phyloP scores from a whole-genome alignment of 2,797 vertebrate species.

The Telmatherina bonti region DNA sequence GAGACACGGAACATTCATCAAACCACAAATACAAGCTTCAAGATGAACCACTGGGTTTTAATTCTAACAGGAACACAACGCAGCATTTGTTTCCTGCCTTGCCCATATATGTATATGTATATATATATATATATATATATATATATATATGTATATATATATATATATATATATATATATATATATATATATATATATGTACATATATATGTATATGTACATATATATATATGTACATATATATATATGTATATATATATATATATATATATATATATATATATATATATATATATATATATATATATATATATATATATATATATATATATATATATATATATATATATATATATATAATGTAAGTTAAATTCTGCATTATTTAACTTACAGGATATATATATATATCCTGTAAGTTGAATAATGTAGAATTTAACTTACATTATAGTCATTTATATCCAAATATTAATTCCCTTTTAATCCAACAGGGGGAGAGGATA shows the following conservation, averaged over 20 bases:
- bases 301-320: no score
- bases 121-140: no score
- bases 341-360: neutral
- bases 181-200: no score
- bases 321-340: no score
- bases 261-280: no score
- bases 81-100: neutral
- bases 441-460: neutral
- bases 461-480: slow-evolving; percentile 27
- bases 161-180: no score
- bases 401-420: neutral
- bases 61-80: neutral
- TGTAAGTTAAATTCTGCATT: slow-evolving; percentile 3
- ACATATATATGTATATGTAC: no score
- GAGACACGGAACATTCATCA: slow-evolving; percentile 50
- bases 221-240: no score
- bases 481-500: slow-evolving; percentile 74
- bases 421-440: neutral
- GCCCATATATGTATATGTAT: neutral
- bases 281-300: no score
- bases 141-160: no score
- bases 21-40: neutral
- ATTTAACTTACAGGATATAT: no score
- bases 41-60: neutral
- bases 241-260: no score